phyloP scores from a whole-genome alignment of 2,797 vertebrate genomes.

The Mormyrops attenuatus region DNA sequence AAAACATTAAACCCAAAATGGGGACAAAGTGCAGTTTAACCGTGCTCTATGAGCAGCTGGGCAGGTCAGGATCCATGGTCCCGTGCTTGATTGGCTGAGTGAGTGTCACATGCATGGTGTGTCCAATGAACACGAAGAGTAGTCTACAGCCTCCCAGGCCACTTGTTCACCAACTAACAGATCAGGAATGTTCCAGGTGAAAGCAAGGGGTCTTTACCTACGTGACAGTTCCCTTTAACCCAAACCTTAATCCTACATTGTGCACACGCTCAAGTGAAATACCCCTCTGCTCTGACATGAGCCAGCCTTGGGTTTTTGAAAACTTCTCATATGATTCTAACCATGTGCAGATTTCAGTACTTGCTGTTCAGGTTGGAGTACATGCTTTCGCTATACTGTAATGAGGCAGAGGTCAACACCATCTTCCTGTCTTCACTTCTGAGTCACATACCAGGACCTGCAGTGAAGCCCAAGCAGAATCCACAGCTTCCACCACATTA shows the following conservation, averaged over 20 bases:
- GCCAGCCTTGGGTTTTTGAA: neutral
- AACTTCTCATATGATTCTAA: neutral
- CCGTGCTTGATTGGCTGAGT: neutral
- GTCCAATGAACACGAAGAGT: neutral
- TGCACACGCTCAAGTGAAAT: neutral
- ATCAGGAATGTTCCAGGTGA: neutral
- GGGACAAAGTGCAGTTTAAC: neutral
- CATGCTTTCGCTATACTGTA: neutral
- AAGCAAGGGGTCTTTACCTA: neutral
- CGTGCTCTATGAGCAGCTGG: neutral
- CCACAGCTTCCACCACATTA: neutral
- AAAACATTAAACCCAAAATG: neutral
- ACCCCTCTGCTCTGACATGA: neutral
- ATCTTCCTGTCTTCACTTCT: neutral
- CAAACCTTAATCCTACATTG: neutral
- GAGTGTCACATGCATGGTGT: neutral
- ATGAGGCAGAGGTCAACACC: neutral
- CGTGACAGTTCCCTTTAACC: neutral
- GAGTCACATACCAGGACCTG: neutral
- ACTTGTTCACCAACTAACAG: neutral
- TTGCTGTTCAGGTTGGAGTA: neutral
- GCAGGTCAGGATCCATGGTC: neutral
- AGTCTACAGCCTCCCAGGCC: neutral
- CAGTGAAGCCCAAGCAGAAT: neutral
- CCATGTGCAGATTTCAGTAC: neutral